These are phyloP conservation scores for Falco rusticolus DNA, from an alignment of 2,797 vertebrate genomes.

Conservation along the genomic window DNA sequence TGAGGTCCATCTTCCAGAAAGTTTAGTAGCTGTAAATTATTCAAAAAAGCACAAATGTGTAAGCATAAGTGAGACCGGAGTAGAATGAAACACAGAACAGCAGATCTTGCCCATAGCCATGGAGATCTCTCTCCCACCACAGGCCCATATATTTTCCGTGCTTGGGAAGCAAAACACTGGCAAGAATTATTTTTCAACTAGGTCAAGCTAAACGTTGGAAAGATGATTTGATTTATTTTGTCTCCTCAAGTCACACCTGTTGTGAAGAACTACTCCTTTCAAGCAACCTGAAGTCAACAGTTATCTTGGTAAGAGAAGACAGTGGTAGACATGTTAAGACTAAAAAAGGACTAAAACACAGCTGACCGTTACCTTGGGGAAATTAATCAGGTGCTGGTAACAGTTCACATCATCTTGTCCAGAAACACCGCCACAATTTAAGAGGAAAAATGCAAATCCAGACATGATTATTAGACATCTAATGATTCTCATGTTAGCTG, in stretches of 20 bases:
- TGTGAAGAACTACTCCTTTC: background rate
- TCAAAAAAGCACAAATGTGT: background rate
- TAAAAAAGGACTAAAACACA: background rate
- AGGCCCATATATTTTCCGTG: background rate
- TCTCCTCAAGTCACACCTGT: slow-evolving; percentile 12
- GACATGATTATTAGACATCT: background rate
- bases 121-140: background rate
- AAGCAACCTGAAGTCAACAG: slow-evolving; percentile 45
- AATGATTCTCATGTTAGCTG: background rate
- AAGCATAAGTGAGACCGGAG: background rate
- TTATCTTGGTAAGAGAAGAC: background rate
- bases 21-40: background rate
- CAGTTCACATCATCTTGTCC: background rate
- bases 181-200: slow-evolving; percentile 44
- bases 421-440: background rate
- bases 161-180: background rate
- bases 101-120: background rate
- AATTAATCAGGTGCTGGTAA: background rate
- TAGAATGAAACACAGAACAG: background rate
- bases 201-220: slow-evolving; percentile 37
- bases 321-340: background rate
- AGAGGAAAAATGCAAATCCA: background rate
- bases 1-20: background rate
- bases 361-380: background rate
- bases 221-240: slow-evolving; percentile 52